These are phyloP conservation scores for Lutraria lutraria DNA, from an alignment of 2,888 invertebrate genomes.

Conservation along the genomic window DNA sequence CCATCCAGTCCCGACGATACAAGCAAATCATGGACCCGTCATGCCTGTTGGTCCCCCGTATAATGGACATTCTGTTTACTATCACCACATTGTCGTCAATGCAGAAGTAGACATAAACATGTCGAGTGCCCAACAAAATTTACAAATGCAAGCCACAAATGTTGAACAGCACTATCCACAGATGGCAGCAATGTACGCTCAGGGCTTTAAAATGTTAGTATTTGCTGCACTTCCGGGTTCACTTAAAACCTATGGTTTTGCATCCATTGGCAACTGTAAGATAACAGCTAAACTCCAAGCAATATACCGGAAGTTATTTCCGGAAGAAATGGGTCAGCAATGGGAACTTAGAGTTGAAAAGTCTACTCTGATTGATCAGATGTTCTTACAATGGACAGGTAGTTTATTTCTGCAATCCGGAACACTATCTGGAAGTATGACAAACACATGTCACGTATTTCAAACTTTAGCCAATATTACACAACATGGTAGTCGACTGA, in stretches of 20 bases:
- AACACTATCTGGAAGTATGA: slow-evolving; percentile 41
- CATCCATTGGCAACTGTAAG: slow-evolving; percentile 58
- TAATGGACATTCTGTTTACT: slow-evolving; percentile 71
- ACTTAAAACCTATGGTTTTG: slow-evolving; percentile 50
- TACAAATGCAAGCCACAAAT: slow-evolving; percentile 50
- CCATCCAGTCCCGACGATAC: not conserved
- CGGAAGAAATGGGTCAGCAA: slow-evolving; percentile 66
- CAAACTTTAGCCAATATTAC: slow-evolving; percentile 75
- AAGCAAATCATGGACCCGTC: not conserved
- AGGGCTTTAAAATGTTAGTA: slow-evolving; percentile 61
- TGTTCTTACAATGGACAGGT: slow-evolving; percentile 57
- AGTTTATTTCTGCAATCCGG: slow-evolving; percentile 37
- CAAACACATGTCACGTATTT: slow-evolving; percentile 69
- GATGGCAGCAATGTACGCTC: slow-evolving; percentile 54
- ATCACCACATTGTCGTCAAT: slow-evolving; percentile 73
- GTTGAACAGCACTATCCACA: slow-evolving; percentile 58
- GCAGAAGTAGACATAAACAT: slow-evolving; percentile 61
- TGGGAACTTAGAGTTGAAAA: slow-evolving; percentile 82
- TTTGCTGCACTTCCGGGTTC: slow-evolving; percentile 62
- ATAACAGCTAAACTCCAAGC: slow-evolving; percentile 71
- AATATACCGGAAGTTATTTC: slow-evolving; percentile 75
- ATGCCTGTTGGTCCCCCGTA: slow-evolving; percentile 70
- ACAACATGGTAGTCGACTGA: slow-evolving; percentile 73
- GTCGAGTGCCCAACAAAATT: slow-evolving; percentile 51
- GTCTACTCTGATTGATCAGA: slow-evolving; percentile 67